Percentiles rank a stretch among this genome's conserved stretches.
Conservation (phyloP, 2,797 vertebrate genomes). For the Psittacula echo region DNA sequence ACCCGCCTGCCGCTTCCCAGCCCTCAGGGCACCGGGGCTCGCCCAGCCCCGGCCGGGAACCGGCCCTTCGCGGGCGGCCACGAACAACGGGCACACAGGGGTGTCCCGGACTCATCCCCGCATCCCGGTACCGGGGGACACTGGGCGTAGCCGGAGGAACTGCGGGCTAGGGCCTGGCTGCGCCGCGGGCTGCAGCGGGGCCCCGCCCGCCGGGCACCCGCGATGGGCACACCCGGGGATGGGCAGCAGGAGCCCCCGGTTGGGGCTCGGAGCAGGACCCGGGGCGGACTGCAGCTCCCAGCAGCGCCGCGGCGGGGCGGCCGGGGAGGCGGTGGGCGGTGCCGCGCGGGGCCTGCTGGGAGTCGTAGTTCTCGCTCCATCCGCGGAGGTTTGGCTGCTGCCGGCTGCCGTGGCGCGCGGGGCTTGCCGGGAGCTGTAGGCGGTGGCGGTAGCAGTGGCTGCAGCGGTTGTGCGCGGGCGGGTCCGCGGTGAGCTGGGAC, state of each 20-base stretch:
- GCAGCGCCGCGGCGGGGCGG: neutral
- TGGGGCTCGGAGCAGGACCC: neutral
- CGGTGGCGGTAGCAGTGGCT: neutral
- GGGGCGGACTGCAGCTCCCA: neutral
- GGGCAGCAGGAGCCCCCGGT: too few species aligned
- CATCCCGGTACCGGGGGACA: neutral
- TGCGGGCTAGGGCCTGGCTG: neutral
- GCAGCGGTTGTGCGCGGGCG: neutral
- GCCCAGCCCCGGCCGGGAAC: neutral
- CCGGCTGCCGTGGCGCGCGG: neutral
- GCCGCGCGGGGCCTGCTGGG: fast-evolving
- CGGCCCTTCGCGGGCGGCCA: neutral
- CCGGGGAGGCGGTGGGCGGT: fast-evolving
- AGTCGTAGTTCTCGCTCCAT: fast-evolving
- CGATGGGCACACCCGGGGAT: too few species aligned
- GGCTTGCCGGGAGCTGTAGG: neutral
- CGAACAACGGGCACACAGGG: neutral
- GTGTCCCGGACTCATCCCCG: neutral
- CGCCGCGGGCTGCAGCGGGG: neutral
- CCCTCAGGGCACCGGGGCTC: neutral
- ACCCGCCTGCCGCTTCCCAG: fast-evolving
- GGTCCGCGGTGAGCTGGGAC: neutral
- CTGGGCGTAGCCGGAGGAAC: neutral
- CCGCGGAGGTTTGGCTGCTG: neutral
- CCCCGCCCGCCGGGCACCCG: neutral